Evolutionary conservation across 1,140 invertebrate species (phyloP).

Genomic region (Ips typographus): DNA sequence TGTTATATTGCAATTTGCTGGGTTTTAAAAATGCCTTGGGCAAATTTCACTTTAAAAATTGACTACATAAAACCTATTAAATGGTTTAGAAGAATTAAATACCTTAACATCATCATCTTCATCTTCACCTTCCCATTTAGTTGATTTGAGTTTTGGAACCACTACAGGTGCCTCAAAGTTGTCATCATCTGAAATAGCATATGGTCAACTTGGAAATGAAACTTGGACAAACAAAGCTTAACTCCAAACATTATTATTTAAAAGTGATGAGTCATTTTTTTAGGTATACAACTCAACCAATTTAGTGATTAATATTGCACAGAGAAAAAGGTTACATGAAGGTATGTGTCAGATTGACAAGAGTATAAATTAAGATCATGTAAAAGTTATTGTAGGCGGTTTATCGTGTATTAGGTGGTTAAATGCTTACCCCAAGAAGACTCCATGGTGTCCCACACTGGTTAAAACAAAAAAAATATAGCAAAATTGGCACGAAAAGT

Average conservation of each 20-base stretch:
- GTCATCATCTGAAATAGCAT: conserved; percentile 47
- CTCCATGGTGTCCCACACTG: conserved; percentile 39
- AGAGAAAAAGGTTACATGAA: too few species aligned
- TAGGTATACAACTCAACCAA: too few species aligned
- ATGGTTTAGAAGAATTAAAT: conserved; percentile 5
- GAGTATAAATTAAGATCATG: too few species aligned
- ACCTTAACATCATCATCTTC: conserved; percentile 85
- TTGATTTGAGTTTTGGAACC: conserved; percentile 44
- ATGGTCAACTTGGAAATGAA: neutral
- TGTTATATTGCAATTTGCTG: neutral
- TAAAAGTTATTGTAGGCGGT: too few species aligned
- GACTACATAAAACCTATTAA: neutral
- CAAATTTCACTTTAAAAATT: neutral
- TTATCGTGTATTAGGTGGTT: neutral
- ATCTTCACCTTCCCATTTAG: conserved; percentile 89
- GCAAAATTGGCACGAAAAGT: conserved; percentile 40
- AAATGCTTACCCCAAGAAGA: conserved; percentile 49
- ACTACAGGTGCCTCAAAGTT: conserved; percentile 47
- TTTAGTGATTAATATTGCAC: too few species aligned
- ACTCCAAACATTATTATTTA: too few species aligned
- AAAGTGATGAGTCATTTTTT: too few species aligned
- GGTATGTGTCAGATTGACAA: too few species aligned
- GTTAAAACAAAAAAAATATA: conserved; percentile 17
- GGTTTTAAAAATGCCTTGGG: neutral
- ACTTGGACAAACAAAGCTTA: too few species aligned